Conservation (phyloP, 2,888 invertebrate genomes). For the Chaitophorus viminalis region DNA sequence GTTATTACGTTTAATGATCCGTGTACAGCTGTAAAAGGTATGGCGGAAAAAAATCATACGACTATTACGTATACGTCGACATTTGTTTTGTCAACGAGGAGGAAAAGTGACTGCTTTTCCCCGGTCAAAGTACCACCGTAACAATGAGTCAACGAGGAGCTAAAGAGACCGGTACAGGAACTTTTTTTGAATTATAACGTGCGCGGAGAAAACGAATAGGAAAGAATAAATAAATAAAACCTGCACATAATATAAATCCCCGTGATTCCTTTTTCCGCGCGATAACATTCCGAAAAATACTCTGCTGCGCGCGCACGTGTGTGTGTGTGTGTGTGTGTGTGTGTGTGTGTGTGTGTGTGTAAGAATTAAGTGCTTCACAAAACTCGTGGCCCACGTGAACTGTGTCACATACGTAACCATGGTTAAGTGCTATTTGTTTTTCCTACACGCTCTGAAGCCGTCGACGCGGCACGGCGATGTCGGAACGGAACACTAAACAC, state of each 20-base stretch:
- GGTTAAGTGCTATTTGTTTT: conserved; percentile 55
- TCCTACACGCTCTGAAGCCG: neutral
- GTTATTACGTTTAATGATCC: no score
- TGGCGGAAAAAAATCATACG: no score
- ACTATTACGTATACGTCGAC: no score
- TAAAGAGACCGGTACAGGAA: neutral
- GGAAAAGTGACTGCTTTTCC: no score
- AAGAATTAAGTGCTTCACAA: neutral
- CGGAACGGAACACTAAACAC: conserved; percentile 8
- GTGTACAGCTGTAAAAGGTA: no score
- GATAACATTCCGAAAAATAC: neutral
- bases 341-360: neutral
- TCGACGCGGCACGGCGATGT: neutral
- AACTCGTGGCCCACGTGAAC: neutral
- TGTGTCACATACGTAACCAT: neutral
- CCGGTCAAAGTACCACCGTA: no score
- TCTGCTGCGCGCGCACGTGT: neutral
- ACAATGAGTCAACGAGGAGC: no score
- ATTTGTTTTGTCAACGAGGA: no score
- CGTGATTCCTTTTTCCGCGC: neutral
- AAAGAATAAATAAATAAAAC: neutral
- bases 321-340: neutral
- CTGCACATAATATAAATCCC: no score
- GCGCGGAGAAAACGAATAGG: neutral
- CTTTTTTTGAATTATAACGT: neutral